Evolutionary conservation across 2,888 invertebrate genomes (phyloP).

Genomic region (Zootermopsis nevadensis): DNA sequence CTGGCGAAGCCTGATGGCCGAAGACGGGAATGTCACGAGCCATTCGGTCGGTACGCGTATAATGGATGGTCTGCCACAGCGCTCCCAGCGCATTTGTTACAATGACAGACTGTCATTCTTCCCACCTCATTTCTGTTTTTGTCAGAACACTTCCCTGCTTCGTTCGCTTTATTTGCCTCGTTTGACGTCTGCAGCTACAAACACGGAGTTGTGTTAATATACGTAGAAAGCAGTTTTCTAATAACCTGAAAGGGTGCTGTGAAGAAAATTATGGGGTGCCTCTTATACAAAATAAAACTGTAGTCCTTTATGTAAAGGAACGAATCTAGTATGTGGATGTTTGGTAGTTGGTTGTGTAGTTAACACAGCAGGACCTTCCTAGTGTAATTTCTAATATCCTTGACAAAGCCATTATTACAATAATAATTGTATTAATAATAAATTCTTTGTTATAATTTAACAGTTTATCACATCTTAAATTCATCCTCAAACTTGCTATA

Average conservation of each 20-base stretch:
- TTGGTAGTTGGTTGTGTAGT: too few relatives aligned
- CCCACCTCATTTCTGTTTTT: slow-evolving; percentile 12
- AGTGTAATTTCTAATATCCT: too few relatives aligned
- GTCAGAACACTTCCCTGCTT: slow-evolving; percentile 3
- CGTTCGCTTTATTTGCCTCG: background rate
- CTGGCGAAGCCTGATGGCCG: background rate
- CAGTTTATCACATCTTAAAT: too few relatives aligned
- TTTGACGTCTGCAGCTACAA: background rate
- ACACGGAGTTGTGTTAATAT: background rate
- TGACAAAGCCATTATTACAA: too few relatives aligned
- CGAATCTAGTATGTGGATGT: too few relatives aligned
- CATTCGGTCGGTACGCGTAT: background rate
- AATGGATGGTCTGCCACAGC: background rate
- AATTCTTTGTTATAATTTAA: too few relatives aligned
- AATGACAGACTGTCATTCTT: slow-evolving; percentile 8
- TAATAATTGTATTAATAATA: too few relatives aligned
- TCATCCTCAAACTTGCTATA: too few relatives aligned
- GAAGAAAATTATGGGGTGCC: too few relatives aligned
- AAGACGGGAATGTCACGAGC: background rate
- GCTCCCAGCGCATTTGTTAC: background rate
- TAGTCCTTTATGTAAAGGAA: too few relatives aligned
- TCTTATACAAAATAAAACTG: too few relatives aligned
- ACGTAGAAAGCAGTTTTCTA: background rate
- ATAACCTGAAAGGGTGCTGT: background rate
- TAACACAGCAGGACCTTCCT: too few relatives aligned